Base-by-base conservation (phyloP, 2,113 vertebrate genomes). In the Semnornis frantzii region DNA sequence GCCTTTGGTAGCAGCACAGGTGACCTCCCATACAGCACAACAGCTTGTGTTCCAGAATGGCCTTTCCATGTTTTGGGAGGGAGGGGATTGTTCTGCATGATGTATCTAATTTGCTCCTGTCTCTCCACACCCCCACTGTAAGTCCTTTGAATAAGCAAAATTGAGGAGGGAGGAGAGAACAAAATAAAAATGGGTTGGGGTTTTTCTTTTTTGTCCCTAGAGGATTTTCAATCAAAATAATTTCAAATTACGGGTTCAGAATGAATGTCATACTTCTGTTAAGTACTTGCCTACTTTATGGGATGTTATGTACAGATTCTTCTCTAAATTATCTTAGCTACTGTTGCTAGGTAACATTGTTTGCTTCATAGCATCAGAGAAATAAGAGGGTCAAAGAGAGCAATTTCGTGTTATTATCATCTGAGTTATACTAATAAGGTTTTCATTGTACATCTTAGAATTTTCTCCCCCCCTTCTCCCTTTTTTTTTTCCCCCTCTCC, bases 281-380 rank as follows among this genome's bases (percentile, higher is more conserved):
- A 97, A 98, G 96, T 97, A 97, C 95, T 97, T 97, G 89, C 94
- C 96, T 97, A 98, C 97, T 98, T 98, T 96, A 94, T 97, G 97
- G 97, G 96, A 97, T 97, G 94, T 98, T 98, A 97, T 97, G 94
- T 97, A 90, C 88, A 92, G 91, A 97, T 97, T 97, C 96, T 97
- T 98, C 94, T 89, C 94, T 97, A 97, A 98, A 98, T 98, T 97
- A 97, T 97, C 97, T 97, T 97, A 95, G 96, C 96, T 85, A 86
- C 93, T 62, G 97, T 98, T 98, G 98, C 98, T 97, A 98, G 97
- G 98, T 96, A 97, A 98, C 97, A 93, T 93, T 97, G 39, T 96
- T 97, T 94, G 94, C 97, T 96, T 98, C 97, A 97, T 97, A 83
- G 93, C 97, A 96, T 97, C 95, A 97, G 97, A 97, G 97, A 94